These are phyloP conservation scores for Trimorus sp. DNA, from an alignment of 2,888 invertebrate species.

Conservation along the genomic window DNA sequence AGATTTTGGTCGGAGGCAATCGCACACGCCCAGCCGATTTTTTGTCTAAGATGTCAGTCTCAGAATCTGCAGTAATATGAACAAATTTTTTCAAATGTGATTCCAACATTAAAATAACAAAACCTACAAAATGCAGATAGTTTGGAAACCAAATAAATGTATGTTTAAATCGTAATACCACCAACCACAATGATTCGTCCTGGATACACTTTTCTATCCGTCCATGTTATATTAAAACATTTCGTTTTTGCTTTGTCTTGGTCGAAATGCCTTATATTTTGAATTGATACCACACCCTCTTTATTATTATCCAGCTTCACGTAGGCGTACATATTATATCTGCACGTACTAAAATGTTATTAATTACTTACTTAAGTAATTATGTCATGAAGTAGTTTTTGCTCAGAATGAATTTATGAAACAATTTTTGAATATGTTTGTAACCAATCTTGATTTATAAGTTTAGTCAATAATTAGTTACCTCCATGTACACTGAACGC, in stretches of 20 bases:
- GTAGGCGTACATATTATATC: not conserved
- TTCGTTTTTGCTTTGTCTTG: not conserved
- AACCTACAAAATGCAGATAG: not conserved
- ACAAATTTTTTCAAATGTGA: not conserved
- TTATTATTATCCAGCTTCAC: not conserved
- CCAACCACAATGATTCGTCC: not conserved
- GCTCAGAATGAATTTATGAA: too few relatives aligned
- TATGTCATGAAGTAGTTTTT: too few relatives aligned
- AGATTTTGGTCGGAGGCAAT: not conserved
- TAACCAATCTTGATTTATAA: too few relatives aligned
- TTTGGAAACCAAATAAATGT: not conserved
- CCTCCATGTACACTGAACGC: too few relatives aligned
- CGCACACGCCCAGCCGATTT: not conserved
- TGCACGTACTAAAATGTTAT: too few relatives aligned
- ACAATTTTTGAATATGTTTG: too few relatives aligned
- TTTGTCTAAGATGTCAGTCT: not conserved
- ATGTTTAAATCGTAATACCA: not conserved
- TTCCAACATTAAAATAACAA: not conserved
- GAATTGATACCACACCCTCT: not conserved
- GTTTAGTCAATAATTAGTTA: too few relatives aligned
- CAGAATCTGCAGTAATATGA: not conserved
- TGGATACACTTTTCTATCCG: not conserved
- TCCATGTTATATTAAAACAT: constrained; percentile 2
- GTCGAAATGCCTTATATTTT: not conserved
- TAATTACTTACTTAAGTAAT: too few relatives aligned